Base-by-base conservation (phyloP, 2,888 invertebrate genomes). In the Lysandra coridon region DNA sequence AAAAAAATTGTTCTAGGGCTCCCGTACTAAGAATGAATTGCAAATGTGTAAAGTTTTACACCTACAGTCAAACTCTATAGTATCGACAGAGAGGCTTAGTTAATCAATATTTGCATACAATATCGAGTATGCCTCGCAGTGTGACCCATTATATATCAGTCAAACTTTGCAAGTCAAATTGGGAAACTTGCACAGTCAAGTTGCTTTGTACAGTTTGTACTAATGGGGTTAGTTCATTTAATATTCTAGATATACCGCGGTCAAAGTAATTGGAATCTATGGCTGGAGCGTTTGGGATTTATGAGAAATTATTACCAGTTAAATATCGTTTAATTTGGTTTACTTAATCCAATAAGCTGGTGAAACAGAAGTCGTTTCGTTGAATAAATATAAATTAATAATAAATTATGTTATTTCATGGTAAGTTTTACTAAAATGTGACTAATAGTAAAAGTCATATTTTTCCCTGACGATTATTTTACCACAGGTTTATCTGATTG, bases 101-200 rank as follows among this genome's bases (percentile, higher is more conserved):
- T 76, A 76, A 76, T 76, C 76, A 53, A 76, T 75, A 81, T 80
- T 80, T 81, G 57, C 81, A 81, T 82, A 81, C 79, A 80, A 80
- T 80, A 80, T 78, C 23, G 74, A 80, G 75, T 82, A 80, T 79
- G 81, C 75, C 75, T 79, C 64, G 60, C 57, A 80, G 33, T 40
- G 74, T 60, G 81, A 79, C 78, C 81, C 80, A 80, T 81, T 80
- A 83, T 84, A 83, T 82, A 83, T 84, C 82, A 83, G 80, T 84
- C 79, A 81, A 83, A 84, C 80, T 85, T 84, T 81, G 82, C 82
- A 83, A 84, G 82, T 83, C 81, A 81, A 83, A 84, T 83, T 85
- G 82, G 76, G 83, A 83, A 86, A 88, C 86, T 88, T 85, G 78
- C 77, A 33, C 83, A 80, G 83, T 83, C 83, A 83, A 82, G 82